Percentiles rank a stretch among this genome's conserved stretches.
Evolutionary conservation across 2,797 vertebrate genomes (phyloP).

Genomic region (Periophthalmus magnuspinnatus): DNA sequence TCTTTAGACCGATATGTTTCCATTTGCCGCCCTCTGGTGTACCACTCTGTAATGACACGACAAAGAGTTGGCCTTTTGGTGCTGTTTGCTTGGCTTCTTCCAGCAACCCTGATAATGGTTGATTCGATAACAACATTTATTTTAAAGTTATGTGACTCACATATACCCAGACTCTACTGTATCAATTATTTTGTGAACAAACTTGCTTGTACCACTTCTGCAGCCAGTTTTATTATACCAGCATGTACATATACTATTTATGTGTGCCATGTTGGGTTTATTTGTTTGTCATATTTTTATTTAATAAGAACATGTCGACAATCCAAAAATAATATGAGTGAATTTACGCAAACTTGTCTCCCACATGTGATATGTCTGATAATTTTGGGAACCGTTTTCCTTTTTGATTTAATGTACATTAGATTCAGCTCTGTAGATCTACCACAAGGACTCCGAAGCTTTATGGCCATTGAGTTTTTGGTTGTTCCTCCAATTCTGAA

Average conservation of each 20-base stretch:
- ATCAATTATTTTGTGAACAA: conserved; percentile 4
- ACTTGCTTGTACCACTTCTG: conserved; percentile 23
- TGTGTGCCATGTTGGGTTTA: conserved; percentile 10
- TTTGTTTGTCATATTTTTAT: conserved; percentile 47
- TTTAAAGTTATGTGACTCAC: conserved; percentile 3
- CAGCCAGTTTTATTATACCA: background rate
- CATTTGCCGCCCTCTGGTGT: conserved; percentile 56
- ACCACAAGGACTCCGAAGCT: conserved; percentile 25
- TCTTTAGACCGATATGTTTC: conserved; percentile 59
- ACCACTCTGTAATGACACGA: conserved; percentile 31
- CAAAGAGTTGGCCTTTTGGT: background rate
- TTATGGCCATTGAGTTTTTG: conserved; percentile 41
- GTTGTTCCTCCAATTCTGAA: conserved; percentile 48
- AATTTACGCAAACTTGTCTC: conserved; percentile 65
- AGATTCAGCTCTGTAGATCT: conserved; percentile 12
- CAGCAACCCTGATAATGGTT: no score
- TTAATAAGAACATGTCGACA: conserved; percentile 29
- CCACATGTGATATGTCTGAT: conserved; percentile 59
- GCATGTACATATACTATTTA: conserved; percentile 42
- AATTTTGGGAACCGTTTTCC: background rate
- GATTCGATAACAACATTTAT: no score
- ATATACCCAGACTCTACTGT: conserved; percentile 6
- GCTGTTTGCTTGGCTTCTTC: no score
- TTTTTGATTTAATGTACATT: conserved; percentile 53
- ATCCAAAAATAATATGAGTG: conserved; percentile 48